Base-by-base conservation (phyloP, 2,888 invertebrate species). In the Protodeltote pygarga region DNA sequence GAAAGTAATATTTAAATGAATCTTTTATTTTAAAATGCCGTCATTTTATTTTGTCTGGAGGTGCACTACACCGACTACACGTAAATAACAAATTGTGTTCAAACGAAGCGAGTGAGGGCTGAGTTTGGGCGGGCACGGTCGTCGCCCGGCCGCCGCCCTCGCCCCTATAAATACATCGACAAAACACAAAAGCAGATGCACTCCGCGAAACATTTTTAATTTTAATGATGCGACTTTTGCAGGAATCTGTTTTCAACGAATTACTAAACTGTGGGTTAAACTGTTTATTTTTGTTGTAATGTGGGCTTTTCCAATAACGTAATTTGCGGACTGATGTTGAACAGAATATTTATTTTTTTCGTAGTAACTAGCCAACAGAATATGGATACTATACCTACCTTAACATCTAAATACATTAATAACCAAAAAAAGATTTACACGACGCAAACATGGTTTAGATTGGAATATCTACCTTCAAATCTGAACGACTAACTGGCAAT, bases 111-210 rank as follows among this genome's bases (percentile, higher is more conserved):
- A 24, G 49, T 35, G 40, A 37, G 61, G 59, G 47, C 50, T 53
- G 61, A 55, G 52, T 55, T 55, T 55, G 50, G 70, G 64, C 63
- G 47, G 50, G 49, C 57, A 60, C 66, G 74, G 72, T 63, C 70
- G 64, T 46, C 65, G 76, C 51, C 69, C 72, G 75, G 65, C 74
- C 69, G 73, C 71, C 71, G 73, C 65, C 74, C 75, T 76, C 79
- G 71, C 73, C 81, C 83, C 83, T 87, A 87, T 86, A 85, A 87
- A 87, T 87, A 88, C 77, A 77, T 79, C 77, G 68, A 75, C 77
- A 73, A 77, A 79, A 80, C 66, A 77, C 78, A 75, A 80, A 81
- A 81, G 70, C 75, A 74, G 72, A 86, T 87, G 86, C 85, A 86
- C 81, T 79, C 73, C 42, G 73, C 65, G 41, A 70, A 71, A 71